Base-by-base conservation (phyloP, 64 coral and sea anemone genomes). In the Porites lutea region DNA sequence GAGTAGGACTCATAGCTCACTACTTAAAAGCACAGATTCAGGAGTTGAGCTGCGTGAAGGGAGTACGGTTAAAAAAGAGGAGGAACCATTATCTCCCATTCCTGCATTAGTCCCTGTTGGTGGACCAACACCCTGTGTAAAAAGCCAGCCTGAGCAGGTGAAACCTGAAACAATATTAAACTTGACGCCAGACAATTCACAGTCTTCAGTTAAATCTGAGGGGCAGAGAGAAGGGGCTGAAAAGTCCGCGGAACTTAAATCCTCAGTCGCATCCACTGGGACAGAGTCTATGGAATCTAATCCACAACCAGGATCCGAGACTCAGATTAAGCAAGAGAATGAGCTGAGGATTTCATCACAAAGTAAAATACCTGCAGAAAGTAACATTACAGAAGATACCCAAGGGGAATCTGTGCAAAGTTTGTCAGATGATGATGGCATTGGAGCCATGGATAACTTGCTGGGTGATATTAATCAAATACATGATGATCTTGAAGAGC, bases 21-120 rank as follows among this genome's bases (percentile, higher is more conserved):
- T 78, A 9, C 48, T 44, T 50, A 14, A 13, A 4, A 75, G 72
- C 18, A 83, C 6, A 10, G 46, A 68, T 51, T 51, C 47, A 13
- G 18, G 62, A 6, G 3, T 11, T 12, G 81, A 68, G 20, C 4
- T 4, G 3, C 22, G 44, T 63, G 81, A 83, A 46, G 79, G 59
- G 27, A 45, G 16, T 52, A 19, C 63, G 7, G 16, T 68, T 37
- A 83, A 83, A 51, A 53, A 59, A 45, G 91, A 92, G 66, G 90
- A 77, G 51, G 91, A 92, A 44, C 67, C 91, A 0, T 10, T 78
- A 8, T 86, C 81, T 54, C 91, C 91, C 44, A 83, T 92, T 8
- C 91, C 91, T 53, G 81, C 91, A 13, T 72, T 92, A 19, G 91
- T 92, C 10, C 91, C 91, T 92, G 91, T 79, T 15, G 91, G 91